Base-by-base conservation (phyloP, 2,797 vertebrate species). In the Taeniopygia guttata region DNA sequence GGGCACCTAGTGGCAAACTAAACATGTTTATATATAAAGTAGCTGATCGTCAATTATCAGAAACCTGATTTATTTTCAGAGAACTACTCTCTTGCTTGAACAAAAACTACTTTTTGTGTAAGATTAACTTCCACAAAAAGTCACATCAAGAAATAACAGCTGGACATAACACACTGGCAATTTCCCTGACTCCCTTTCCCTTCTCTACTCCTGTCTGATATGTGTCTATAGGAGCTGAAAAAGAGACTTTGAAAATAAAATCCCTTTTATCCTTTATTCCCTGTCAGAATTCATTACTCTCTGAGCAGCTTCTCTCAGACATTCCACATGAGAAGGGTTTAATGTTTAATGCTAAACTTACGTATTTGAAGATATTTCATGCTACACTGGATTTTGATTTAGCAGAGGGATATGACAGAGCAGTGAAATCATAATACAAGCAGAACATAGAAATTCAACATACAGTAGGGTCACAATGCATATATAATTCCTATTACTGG, bases 1-100 rank as follows among this genome's bases (percentile, higher is more conserved):
- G 79, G 95, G 91, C 97, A 98, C 91, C 98, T 98, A 97, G 96
- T 95, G 98, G 94, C 45, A 16, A 87, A 16, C 11, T 36, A 27
- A 51, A 46, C 29, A 42, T 12, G 22, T 55, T 87, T 67, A 22
- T 38, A 1, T 3, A 38, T 22, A 55, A 77, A 75, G 29, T 16
- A 88, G 10, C 4, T 34, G 27, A 55, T 69, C 1, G 0, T 26
- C 45, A 72, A 3, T 76, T 70, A 67, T 23, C n/a, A 60, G 43
- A 87, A 73, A 83, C 8, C 7, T 11, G 6, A 26, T 27, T 77
- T 46, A 16, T 20, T 80, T 69, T 42, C 6, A 4, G 32, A 75
- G 3, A 81, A 68, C 19, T 40, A 16, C 36, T 48, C 16, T 56
- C 32, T 73, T 51, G 18, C 13, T 84, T 46, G 21, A 34, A 56